phyloP scores from a whole-genome alignment of 2,113 vertebrate species.

The Notiomystis cincta region DNA sequence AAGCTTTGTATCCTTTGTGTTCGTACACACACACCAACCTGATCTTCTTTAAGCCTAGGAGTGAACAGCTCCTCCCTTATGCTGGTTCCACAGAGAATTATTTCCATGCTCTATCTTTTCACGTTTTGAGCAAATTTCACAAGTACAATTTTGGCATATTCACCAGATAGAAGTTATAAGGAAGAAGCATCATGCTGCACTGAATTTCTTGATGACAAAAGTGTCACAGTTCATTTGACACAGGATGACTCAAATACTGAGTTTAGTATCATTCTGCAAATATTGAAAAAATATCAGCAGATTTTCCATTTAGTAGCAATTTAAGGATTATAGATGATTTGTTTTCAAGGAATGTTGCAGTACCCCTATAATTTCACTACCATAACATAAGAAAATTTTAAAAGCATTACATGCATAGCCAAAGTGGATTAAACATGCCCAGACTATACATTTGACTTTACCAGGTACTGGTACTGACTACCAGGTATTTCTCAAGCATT shows the following conservation, averaged over 20 bases:
- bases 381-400: neutral
- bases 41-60: neutral
- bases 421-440: neutral
- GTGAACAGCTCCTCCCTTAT: neutral
- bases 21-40: accelerated
- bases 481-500: neutral
- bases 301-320: neutral
- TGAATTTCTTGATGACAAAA: neutral
- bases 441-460: neutral
- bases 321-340: neutral
- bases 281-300: neutral
- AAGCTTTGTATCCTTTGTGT: neutral
- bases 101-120: neutral
- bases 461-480: neutral
- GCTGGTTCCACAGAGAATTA: neutral
- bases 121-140: neutral
- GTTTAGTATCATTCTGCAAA: neutral
- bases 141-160: neutral
- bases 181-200: neutral
- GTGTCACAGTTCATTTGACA: neutral
- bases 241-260: neutral
- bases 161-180: neutral
- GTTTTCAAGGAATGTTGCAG: neutral
- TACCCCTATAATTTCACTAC: neutral
- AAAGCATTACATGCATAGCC: neutral